Evolutionary conservation across 2,888 invertebrate genomes (phyloP), one percentile per base, ranked within the genome.

Genomic region (Pristionchus arcanus): DNA sequence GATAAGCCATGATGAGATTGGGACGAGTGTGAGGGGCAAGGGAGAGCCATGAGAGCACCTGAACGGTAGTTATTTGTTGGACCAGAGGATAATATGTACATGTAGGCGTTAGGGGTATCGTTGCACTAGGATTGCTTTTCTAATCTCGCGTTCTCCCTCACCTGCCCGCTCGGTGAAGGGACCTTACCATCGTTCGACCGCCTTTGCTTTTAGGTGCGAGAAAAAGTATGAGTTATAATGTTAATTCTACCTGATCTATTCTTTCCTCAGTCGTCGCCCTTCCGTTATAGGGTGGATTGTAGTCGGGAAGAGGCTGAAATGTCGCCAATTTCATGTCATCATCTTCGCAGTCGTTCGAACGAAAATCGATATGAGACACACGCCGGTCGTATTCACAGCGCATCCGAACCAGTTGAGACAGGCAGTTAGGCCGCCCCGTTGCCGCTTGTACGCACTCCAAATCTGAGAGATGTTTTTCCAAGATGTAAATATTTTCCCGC

Each of bases 391-490:
- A 31, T 88, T 88, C 53, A 55, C n/a, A 3, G 9, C 53, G 55
- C 87, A 88, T 31, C 87, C 87, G 15, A 66, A 11, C 89, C 89
- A 89, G 34, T 63, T 63, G 31, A 89, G 68, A 31, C 89, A 89
- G 21, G 81, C 89, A 11, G 83, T 83, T 2, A n/a, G 25, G 11
- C 83, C 83, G 25, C 66, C 66, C 7, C 49, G 34, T 16, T 63
- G 34, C n/a, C 89, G 89, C 55, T 89, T 89, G 89, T 83, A 89
- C n/a, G 89, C 81, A 83, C 81, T 83, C 89, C 89, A 89, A 63
- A 89, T 89, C 89, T 89, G 66, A 25, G 21, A 42, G 16, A 15
- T 31, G 21, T 13, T n/a, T 19, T 16, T 87, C 25, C 5, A 55
- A 55, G 55, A 55, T 55, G 13, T 2, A 42, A 42, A 42, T 42